Evolutionary conservation across 2,113 vertebrate genomes (phyloP), one percentile per base, ranked within the genome.

Genomic region (Bagarius yarrelli): DNA sequence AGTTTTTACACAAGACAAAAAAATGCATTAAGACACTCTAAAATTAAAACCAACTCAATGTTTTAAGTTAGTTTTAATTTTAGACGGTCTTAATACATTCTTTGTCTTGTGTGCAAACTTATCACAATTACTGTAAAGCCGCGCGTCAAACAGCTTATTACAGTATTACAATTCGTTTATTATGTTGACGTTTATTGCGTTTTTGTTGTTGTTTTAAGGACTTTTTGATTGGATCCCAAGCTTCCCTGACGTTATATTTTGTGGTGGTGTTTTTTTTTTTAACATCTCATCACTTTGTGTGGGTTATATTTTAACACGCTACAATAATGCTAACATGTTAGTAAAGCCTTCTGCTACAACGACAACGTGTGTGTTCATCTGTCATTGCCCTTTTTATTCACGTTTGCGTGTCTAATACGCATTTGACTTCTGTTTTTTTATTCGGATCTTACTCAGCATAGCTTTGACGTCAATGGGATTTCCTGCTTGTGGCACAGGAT

Each of bases 391-490:
- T 34, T 82, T 80, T 57, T 27, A 34, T 36, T 47, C 47, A 59
- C 2, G 30, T 76, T 47, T 74, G 40, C 25, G 66, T 30, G 23
- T 5, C 8, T 50, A 27, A 40, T 34, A 5, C 2, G 32, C 32
- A 27, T 72, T 2, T 27, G 36, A 23, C 59, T 30, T 23, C 15
- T 50, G 36, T 67, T 57, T 52, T 47, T 8, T 47, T 47, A 75
- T 18, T 72, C 9, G 0, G 30, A 52, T 83, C 78, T 83, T 77
- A 78, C 57, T 83, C 83, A 73, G 47, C 21, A 32, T n/a, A 30
- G 53, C 63, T 77, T 85, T 86, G 85, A 84, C 81, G 85, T 86
- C 85, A 86, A 69, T 11, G 53, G 55, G 75, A 76, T 79, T 81
- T 86, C 85, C 85, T 86, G 81, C 56, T 64, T 69, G 18, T 85